These are phyloP conservation scores for Himalopsyche phryganea DNA, from an alignment of 1,140 invertebrate species.

Conservation along the genomic window DNA sequence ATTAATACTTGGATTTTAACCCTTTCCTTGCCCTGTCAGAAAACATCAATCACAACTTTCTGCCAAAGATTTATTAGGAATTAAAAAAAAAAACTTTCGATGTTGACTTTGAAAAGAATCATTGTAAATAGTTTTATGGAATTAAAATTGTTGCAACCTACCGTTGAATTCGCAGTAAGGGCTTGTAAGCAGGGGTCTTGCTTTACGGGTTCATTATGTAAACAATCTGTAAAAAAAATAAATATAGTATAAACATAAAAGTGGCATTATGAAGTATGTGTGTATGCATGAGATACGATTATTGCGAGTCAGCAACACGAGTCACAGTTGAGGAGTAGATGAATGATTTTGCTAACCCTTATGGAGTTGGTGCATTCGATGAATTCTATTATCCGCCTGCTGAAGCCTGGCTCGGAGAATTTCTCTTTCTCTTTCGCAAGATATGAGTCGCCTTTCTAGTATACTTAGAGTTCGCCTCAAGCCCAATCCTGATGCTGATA, in stretches of 20 bases:
- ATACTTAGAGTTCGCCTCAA: conserved; percentile 20
- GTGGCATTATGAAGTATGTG: too few species aligned
- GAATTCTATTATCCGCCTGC: conserved; percentile 24
- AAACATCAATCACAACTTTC: too few species aligned
- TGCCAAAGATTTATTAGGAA: too few species aligned
- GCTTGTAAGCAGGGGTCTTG: conserved; percentile 8
- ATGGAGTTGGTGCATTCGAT: conserved; percentile 26
- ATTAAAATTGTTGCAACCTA: conserved; percentile 5
- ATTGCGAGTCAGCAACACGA: not conserved
- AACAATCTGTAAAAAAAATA: conserved; percentile 20
- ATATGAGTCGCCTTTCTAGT: conserved; percentile 14
- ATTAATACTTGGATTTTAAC: not conserved
- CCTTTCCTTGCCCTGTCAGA: too few species aligned
- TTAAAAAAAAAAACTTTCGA: too few species aligned
- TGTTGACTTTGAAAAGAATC: too few species aligned
- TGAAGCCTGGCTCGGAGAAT: conserved; percentile 20
- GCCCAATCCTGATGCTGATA: conserved; percentile 3
- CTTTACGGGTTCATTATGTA: conserved; percentile 5
- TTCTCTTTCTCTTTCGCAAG: conserved; percentile 21
- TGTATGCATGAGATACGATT: not conserved
- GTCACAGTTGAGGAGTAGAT: not conserved
- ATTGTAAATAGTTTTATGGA: too few species aligned
- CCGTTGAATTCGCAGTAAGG: conserved; percentile 12
- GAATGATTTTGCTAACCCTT: conserved; percentile 22
- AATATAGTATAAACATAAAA: not conserved